Conservation (phyloP, 2,888 invertebrate species). For the Diloba caeruleocephala region DNA sequence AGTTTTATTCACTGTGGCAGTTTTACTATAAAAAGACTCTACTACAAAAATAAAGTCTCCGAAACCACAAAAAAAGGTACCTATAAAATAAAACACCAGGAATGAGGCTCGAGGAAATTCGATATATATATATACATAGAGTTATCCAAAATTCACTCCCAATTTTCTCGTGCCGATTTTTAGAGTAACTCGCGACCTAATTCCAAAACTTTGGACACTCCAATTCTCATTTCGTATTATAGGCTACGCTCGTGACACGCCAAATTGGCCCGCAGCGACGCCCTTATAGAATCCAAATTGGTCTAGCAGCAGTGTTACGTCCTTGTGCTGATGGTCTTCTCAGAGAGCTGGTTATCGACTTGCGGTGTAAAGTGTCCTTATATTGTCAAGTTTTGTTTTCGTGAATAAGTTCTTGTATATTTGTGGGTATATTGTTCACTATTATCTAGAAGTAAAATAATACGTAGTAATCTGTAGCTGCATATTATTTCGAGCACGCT, state of each 20-base stretch:
- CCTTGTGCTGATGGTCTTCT: constrained; percentile 60
- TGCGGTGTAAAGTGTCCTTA: constrained; percentile 38
- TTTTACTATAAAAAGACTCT: neutral
- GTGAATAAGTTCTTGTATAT: constrained; percentile 13
- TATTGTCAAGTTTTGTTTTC: constrained; percentile 25
- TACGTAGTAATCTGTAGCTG: too few species aligned
- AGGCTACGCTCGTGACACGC: constrained; percentile 53
- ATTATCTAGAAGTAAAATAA: neutral
- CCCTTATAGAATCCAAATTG: constrained; percentile 52
- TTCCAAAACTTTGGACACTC: constrained; percentile 69
- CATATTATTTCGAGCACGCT: too few species aligned
- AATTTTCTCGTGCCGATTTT: constrained; percentile 53
- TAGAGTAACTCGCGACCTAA: constrained; percentile 70
- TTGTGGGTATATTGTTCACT: neutral
- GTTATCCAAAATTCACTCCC: constrained; percentile 39
- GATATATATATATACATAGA: constrained; percentile 44
- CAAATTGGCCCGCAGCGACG: constrained; percentile 50
- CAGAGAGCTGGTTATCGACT: constrained; percentile 51
- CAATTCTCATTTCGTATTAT: constrained; percentile 72
- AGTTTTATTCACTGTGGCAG: too few species aligned
- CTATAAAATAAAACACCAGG: constrained; percentile 16
- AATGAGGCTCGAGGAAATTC: constrained; percentile 21
- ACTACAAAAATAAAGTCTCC: neutral
- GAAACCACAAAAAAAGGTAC: constrained; percentile 2
- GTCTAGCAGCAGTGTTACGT: constrained; percentile 44